Conservation (phyloP, 2,113 vertebrate genomes). For the Semicossyphus pulcher region DNA sequence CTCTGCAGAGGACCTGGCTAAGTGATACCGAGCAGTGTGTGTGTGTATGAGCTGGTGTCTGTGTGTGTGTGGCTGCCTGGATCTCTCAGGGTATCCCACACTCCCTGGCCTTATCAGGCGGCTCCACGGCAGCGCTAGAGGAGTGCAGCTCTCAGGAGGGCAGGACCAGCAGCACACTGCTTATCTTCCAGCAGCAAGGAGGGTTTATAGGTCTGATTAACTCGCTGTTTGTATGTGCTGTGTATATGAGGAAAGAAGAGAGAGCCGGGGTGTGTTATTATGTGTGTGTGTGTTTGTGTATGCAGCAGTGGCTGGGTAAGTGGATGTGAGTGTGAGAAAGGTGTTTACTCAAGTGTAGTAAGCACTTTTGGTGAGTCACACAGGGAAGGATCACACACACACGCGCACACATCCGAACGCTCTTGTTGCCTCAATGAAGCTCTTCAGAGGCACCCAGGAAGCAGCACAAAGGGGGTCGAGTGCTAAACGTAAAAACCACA, state of each 20-base stretch:
- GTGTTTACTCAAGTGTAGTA: constrained; percentile 54
- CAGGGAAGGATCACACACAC: constrained; percentile 22
- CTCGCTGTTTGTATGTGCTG: constrained; percentile 59
- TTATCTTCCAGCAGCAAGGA: constrained; percentile 83
- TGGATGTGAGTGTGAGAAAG: constrained; percentile 48
- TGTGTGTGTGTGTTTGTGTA: constrained; percentile 40
- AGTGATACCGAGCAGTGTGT: constrained; percentile 45
- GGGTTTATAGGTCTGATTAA: constrained; percentile 82
- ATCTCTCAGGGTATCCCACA: constrained; percentile 69
- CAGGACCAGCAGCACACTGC: constrained; percentile 73
- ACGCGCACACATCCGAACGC: constrained; percentile 18
- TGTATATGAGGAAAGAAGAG: constrained; percentile 54
- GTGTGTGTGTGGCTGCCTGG: constrained; percentile 30
- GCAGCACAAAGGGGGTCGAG: constrained; percentile 43
- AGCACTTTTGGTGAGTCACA: constrained; percentile 35
- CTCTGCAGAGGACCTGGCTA: constrained; percentile 44
- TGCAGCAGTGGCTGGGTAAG: constrained; percentile 14
- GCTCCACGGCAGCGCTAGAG: constrained; percentile 78
- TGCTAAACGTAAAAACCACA: constrained; percentile 12
- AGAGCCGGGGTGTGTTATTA: constrained; percentile 42
- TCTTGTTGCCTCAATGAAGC: constrained; percentile 37
- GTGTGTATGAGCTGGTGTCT: constrained; percentile 27
- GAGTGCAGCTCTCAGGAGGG: constrained; percentile 81
- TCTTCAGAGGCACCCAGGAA: constrained; percentile 47
- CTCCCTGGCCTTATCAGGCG: constrained; percentile 81